Base-by-base conservation (phyloP, 2,113 vertebrate genomes). In the Mola mola region DNA sequence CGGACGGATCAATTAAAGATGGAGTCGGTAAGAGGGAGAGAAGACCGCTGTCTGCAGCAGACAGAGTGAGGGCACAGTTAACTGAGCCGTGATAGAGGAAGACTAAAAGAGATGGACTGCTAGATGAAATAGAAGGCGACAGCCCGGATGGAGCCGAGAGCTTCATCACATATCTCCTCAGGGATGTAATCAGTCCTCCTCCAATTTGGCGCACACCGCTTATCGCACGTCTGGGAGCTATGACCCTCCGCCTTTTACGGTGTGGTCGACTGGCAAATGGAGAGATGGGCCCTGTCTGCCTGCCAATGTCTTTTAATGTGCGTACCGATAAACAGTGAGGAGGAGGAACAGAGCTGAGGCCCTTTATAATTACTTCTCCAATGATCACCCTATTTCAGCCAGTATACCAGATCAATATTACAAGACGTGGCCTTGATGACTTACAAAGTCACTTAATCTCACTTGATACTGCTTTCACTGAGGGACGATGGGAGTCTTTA, bases 281-380 rank as follows among this genome's bases (percentile, higher is more conserved):
- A 66, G 72, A 83, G 73, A 76, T 72, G 62, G 69, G 56, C 51
- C 62, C 64, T n/a, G 25, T 47, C 61, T 53, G 68, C 61, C 69
- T 72, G 71, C 76, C 78, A 70, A 79, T 82, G 84, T 79, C 74
- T 86, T 84, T 87, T 89, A 88, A 88, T 83, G 81, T 86, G 71
- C 15, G 22, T 9, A 34, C 79, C 17, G 77, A 83, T 89, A 85
- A 88, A 83, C 83, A 74, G 74, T 17, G 16, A 43, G 53, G 49
- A 63, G 58, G 49, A 65, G 51, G 75, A 80, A 33, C 20, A 25
- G 46, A 67, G 77, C 61, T 31, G 47, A 66, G 65, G 68, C 55
- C 50, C 59, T 58, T 75, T 73, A 79, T 89, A 90, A 89, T 91
- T 73, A 84, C 86, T 81, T 70, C 43, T 67, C 52, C 83, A 83